Evolutionary conservation across 2,888 invertebrate genomes (phyloP), one percentile per base, ranked within the genome.

Genomic region (Aphidoletes aphidimyza): DNA sequence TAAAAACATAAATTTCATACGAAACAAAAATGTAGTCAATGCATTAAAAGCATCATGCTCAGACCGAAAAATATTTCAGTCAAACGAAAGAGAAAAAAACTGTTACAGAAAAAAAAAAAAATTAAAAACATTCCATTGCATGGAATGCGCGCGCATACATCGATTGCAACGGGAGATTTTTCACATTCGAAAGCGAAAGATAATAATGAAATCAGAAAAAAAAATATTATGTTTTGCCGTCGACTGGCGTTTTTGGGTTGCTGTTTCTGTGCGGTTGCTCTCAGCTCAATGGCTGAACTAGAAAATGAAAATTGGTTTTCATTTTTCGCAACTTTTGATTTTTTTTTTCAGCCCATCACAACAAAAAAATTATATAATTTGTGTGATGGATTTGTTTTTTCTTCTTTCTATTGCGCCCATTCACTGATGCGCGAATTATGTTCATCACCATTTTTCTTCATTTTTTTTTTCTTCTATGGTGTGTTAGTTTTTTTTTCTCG

Each of bases 241-340:
- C 26, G 26, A 54, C 54, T 22, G 0, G 30, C 9, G 5, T 6
- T 6, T 11, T 3, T 54, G n/a, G 3, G 14, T 69, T 69, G 26
- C 14, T 69, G 26, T 26, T 26, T 26, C 47, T 47, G 6, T 54
- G n/a, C n/a, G n/a, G n/a, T 26, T 69, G 8, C 30, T 0, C 34
- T n/a, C n/a, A n/a, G 14, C 0, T 30, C 5, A 30, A 30, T 69
- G 69, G 54, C 3, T 69, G 69, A 69, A 69, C 69, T 69, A 69
- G 69, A 69, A 69, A 69, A 11, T 14, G 54, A 69, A 69, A 69
- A 69, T 69, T 30, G 30, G n/a, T 69, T 69, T 69, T 69, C 69
- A 17, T 69, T 69, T n/a, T 69, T 69, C 69, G 69, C 69, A 30
- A 69, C 69, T 69, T 69, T 69, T 69, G 69, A 69, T 69, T 69